Percentiles rank a stretch among this genome's conserved stretches.
These are phyloP conservation scores for Datnioides undecimradiatus DNA, from an alignment of 2,113 vertebrate genomes.

Conservation along the genomic window DNA sequence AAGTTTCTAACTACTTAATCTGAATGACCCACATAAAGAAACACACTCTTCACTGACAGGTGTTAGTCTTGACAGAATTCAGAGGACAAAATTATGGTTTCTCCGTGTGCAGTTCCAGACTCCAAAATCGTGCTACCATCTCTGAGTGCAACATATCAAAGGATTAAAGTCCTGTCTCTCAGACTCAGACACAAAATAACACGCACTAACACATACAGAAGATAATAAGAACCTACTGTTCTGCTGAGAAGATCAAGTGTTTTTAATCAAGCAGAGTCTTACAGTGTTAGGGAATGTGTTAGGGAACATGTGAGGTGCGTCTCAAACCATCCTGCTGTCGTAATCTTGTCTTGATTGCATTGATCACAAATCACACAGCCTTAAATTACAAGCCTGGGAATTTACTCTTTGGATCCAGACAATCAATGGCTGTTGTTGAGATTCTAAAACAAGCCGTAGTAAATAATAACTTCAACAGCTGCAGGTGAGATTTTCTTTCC, in stretches of 20 bases:
- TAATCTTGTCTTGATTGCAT: slow-evolving; percentile 30
- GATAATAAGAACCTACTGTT: background rate
- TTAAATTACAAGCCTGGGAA: background rate
- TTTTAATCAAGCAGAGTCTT: background rate
- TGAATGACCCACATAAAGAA: background rate
- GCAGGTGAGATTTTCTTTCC: background rate
- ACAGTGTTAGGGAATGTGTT: too few relatives aligned
- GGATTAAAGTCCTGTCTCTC: too few relatives aligned
- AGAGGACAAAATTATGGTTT: slow-evolving; percentile 38
- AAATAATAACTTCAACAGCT: background rate
- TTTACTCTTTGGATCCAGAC: background rate
- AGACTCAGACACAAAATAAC: background rate
- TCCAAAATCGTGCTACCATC: background rate
- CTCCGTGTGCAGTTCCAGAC: background rate
- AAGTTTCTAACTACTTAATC: background rate
- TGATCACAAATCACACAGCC: slow-evolving; percentile 26
- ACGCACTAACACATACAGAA: slow-evolving; percentile 1
- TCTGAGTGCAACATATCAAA: background rate
- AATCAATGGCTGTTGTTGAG: background rate
- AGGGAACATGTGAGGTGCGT: background rate
- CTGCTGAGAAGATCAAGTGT: background rate
- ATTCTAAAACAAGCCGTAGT: background rate
- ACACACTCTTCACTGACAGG: background rate
- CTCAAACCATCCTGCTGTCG: slow-evolving; percentile 2
- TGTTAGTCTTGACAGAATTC: slow-evolving; percentile 2